These are phyloP conservation scores for Acropternis orthonyx DNA, from an alignment of 2,797 vertebrate genomes.

Conservation along the genomic window DNA sequence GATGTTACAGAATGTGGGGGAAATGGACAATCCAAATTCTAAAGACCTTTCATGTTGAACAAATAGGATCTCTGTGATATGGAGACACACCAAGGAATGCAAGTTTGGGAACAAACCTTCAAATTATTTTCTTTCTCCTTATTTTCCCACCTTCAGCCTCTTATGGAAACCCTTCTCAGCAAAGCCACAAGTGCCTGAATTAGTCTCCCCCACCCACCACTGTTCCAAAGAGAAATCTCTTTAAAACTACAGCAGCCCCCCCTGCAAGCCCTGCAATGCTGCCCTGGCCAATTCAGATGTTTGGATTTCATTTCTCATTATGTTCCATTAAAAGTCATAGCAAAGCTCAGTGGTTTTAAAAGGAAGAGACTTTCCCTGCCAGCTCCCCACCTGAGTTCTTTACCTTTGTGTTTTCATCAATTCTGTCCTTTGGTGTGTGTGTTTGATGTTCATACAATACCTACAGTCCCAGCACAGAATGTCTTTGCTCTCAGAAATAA, in stretches of 20 bases:
- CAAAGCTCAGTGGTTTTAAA: neutral
- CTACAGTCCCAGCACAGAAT: neutral
- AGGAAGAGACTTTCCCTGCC: neutral
- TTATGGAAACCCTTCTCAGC: neutral
- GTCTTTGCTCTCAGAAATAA: neutral
- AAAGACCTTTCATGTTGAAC: neutral
- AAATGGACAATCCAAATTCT: neutral
- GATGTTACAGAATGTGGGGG: neutral
- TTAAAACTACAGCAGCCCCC: neutral
- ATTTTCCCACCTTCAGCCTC: neutral
- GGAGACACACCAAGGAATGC: neutral
- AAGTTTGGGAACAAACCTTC: neutral
- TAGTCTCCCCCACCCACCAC: neutral
- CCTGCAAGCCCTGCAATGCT: neutral
- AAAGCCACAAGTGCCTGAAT: neutral
- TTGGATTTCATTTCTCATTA: neutral
- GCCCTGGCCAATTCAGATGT: neutral
- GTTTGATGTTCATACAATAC: neutral
- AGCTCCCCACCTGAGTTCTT: neutral
- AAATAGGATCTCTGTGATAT: accelerated
- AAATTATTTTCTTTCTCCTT: neutral
- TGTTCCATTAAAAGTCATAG: neutral
- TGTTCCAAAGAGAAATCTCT: neutral
- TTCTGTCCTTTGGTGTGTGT: neutral
- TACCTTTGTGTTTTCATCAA: neutral